Evolutionary conservation across 2,888 invertebrate genomes (phyloP).

Genomic region (Tenthredo mesomela): DNA sequence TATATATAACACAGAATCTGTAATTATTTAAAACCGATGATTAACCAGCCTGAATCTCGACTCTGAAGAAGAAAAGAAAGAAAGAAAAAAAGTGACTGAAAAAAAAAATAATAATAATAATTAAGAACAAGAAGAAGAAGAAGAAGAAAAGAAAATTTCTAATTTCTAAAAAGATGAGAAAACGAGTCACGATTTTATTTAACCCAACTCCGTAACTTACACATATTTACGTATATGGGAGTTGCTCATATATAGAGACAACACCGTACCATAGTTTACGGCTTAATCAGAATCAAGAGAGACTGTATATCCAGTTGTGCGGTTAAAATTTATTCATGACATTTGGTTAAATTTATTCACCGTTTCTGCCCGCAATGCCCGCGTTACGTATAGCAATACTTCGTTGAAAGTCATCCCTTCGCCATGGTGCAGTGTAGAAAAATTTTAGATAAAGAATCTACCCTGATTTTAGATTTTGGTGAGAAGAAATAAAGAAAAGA

Average conservation of each 20-base stretch:
- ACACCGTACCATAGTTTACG: conserved; percentile 18
- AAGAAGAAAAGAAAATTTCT: not conserved
- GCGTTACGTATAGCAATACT: not conserved
- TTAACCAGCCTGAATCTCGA: not conserved
- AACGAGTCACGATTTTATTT: not conserved
- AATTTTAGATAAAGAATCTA: not conserved
- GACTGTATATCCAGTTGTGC: conserved; percentile 16
- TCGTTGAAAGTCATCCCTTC: not conserved
- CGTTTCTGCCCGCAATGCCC: not conserved
- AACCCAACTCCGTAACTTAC: not conserved
- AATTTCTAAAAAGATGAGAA: not conserved
- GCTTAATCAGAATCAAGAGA: conserved; percentile 49
- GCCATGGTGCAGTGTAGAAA: not conserved
- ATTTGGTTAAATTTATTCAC: conserved; percentile 48
- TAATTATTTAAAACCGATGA: not conserved
- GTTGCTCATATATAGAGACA: not conserved
- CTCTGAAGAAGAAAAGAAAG: not conserved
- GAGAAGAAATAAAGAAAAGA: not conserved
- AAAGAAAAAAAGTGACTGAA: not conserved
- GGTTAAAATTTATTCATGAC: conserved; percentile 48
- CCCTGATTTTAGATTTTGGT: not conserved
- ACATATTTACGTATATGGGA: not conserved
- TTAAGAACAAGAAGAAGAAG: not conserved
- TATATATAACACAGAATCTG: not conserved
- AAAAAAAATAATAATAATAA: not conserved